phyloP scores from a whole-genome alignment of 2,797 vertebrate species.

The Lemur catta region DNA sequence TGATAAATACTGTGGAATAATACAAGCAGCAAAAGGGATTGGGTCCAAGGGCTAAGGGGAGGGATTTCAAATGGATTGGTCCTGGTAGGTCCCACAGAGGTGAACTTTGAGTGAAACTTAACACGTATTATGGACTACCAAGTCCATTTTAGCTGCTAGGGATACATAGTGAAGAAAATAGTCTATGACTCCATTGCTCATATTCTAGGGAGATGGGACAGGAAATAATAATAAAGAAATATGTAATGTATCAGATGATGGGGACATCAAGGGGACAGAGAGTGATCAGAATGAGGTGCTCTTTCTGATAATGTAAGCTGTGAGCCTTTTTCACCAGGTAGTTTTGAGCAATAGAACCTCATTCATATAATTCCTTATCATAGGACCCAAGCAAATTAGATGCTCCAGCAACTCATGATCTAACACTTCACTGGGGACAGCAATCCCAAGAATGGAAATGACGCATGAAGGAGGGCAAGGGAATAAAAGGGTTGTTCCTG shows the following conservation, averaged over 20 bases:
- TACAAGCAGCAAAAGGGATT: background rate
- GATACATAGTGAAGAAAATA: background rate
- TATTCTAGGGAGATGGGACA: background rate
- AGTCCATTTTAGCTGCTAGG: background rate
- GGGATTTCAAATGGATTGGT: background rate
- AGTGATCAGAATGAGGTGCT: background rate
- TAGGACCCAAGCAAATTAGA: background rate
- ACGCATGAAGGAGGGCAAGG: background rate
- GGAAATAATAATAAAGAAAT: background rate
- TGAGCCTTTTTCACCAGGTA: background rate
- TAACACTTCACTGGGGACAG: background rate
- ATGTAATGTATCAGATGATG: background rate
- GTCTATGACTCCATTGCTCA: background rate
- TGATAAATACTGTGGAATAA: background rate
- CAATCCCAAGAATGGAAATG: background rate
- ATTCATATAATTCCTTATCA: background rate
- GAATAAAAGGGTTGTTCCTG: background rate
- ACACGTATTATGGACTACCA: background rate
- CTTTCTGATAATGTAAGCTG: background rate
- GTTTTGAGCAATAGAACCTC: background rate
- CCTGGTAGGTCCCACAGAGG: background rate
- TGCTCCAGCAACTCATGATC: background rate
- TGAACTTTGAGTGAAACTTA: background rate
- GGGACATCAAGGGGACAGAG: background rate
- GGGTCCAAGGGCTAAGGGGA: background rate